A percentile compares a stretch with the other conserved stretches of the same genome.
phyloP scores from a whole-genome alignment of 2,888 invertebrate genomes.

The Drosophila ochracea region DNA sequence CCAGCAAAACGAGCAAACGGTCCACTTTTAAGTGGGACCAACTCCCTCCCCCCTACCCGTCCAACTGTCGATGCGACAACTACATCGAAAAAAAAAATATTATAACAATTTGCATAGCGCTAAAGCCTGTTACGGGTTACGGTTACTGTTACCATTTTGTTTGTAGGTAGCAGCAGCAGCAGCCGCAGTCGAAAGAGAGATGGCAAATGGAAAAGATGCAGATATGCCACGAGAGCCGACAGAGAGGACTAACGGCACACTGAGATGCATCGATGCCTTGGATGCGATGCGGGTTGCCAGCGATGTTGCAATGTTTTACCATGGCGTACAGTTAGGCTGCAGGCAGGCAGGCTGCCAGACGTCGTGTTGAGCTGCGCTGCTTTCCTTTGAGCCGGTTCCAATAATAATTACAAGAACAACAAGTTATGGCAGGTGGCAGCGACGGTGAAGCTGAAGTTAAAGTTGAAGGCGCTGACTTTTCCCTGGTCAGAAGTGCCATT shows the following conservation, averaged over 20 bases:
- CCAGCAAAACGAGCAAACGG: slow-evolving; percentile 69
- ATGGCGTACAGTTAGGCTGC: slow-evolving; percentile 62
- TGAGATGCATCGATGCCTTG: slow-evolving; percentile 28
- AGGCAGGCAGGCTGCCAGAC: slow-evolving; percentile 29
- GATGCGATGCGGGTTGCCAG: slow-evolving; percentile 26
- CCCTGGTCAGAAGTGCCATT: slow-evolving; percentile 33
- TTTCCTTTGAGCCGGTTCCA: slow-evolving; percentile 41
- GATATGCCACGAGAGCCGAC: slow-evolving; percentile 61
- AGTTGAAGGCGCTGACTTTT: slow-evolving; percentile 2
- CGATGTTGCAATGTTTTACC: slow-evolving; percentile 32
- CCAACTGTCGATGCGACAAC: slow-evolving; percentile 19
- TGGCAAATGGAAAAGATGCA: slow-evolving; percentile 69
- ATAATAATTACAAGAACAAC: slow-evolving; percentile 71
- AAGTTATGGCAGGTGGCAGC: slow-evolving; percentile 69
- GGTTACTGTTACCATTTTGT: slow-evolving; percentile 72
- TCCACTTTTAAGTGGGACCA: slow-evolving; percentile 67
- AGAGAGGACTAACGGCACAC: slow-evolving; percentile 59
- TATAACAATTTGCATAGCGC: slow-evolving; percentile 75
- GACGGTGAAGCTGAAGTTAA: slow-evolving; percentile 6
- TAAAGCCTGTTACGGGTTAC: slow-evolving; percentile 64
- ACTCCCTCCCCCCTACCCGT: not conserved
- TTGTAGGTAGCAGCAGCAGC: slow-evolving; percentile 31
- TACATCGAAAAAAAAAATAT: slow-evolving; percentile 58
- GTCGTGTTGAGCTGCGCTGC: slow-evolving; percentile 43
- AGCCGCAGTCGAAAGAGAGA: slow-evolving; percentile 26